Evolutionary conservation across 1,140 invertebrate genomes (phyloP).

Genomic region (Drosophila athabasca): DNA sequence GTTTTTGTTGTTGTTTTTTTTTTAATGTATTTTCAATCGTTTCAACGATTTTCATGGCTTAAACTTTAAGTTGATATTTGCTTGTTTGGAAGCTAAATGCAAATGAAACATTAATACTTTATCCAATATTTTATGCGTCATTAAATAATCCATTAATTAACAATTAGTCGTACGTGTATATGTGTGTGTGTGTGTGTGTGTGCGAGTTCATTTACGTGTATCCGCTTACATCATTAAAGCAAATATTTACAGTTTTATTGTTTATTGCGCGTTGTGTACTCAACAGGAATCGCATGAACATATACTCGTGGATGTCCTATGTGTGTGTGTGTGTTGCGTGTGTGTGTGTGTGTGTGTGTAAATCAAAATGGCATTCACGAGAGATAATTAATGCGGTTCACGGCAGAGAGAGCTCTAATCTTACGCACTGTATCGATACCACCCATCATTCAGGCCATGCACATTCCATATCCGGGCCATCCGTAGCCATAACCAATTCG

Average conservation of each 20-base stretch:
- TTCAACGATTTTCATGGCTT: conserved; percentile 40
- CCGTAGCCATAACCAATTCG: conserved; percentile 22
- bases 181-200: conserved; percentile 11
- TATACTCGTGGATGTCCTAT: background rate
- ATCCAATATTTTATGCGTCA: conserved; percentile 75
- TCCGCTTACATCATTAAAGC: conserved; percentile 63
- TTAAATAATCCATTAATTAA: conserved; percentile 80
- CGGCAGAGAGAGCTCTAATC: conserved; percentile 36
- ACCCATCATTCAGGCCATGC: conserved; percentile 47
- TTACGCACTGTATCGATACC: conserved; percentile 40
- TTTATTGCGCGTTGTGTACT: conserved; percentile 23
- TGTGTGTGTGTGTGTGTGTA: conserved; percentile 25
- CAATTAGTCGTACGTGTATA: conserved; percentile 58
- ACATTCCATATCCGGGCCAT: conserved; percentile 22
- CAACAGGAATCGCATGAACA: conserved; percentile 25
- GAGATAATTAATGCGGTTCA: conserved; percentile 55
- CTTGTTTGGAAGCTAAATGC: conserved; percentile 51
- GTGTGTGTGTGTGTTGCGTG: too few relatives aligned
- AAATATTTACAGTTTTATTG: conserved; percentile 70
- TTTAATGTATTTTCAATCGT: conserved; percentile 24
- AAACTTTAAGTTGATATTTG: conserved; percentile 56
- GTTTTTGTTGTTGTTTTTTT: background rate
- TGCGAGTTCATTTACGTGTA: conserved; percentile 52
- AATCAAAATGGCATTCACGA: conserved; percentile 30
- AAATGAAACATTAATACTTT: conserved; percentile 66